Evolutionary conservation across 2,797 vertebrate genomes (phyloP), one percentile per base, ranked within the genome.

Genomic region (Gallinago nigripennis): DNA sequence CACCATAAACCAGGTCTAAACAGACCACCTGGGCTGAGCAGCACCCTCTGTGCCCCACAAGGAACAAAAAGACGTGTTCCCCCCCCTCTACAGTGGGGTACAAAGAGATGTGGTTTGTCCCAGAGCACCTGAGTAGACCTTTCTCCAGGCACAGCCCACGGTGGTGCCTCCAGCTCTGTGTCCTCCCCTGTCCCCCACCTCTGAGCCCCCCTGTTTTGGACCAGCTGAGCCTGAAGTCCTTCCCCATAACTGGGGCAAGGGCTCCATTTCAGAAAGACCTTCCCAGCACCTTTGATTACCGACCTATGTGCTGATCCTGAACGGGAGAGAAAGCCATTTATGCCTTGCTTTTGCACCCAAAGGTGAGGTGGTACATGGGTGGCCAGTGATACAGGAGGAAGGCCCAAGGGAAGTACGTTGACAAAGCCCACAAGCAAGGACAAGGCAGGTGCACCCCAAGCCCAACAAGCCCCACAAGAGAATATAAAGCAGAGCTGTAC

Each of bases 361-460:
- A 41, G 76, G 53, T 12, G 37, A 25, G 43, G 9, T 7, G 41
- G n/a, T 5, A 30, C 2, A 4, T 33, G 50, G 58, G 50, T 2
- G 24, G 69, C n/a, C 54, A 28, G 37, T 0, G 53, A 19, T 14
- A 28, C 13, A 5, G 8, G 41, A 30, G 33, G 45, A 27, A 61
- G 12, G 70, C 31, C 53, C 1, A 3, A 24, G 43, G 53, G 51
- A 33, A 30, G 77, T 60, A 41, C 0, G 4, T 0, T 1, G 13
- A 13, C 41, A 53, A 43, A 65, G 64, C 6, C 0, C 0, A 27
- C 0, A 25, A 30, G n/a, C 14, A 16, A 19, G 0, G 33, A 35
- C 35, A 28, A 37, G 18, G 48, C 65, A 54, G 24, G 45, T 16
- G 31, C 51, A 41, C 16, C 60, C 39, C 69, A 63, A 70, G 27